phyloP scores from a whole-genome alignment of 2,113 vertebrate genomes.

The Diphyllodes magnificus region DNA sequence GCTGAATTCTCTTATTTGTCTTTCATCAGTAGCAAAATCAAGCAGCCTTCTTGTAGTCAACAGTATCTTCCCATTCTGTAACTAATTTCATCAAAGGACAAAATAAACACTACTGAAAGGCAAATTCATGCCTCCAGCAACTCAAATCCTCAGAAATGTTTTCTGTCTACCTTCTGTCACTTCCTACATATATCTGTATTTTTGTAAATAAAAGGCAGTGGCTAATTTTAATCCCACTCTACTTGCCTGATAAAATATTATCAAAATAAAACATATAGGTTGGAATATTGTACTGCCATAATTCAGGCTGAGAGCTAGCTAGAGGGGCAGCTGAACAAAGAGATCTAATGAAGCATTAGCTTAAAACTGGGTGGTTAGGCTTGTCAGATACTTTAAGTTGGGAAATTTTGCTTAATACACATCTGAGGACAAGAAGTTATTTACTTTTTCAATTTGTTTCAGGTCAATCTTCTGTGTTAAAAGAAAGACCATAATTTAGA shows the following conservation, averaged over 20 bases:
- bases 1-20: conserved; percentile 62
- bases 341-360: conserved; percentile 78
- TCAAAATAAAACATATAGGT: conserved; percentile 48
- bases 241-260: conserved; percentile 56
- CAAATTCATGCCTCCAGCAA: conserved; percentile 66
- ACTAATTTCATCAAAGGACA: conserved; percentile 70
- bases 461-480: conserved; percentile 75
- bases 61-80: conserved; percentile 56
- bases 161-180: conserved; percentile 57
- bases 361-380: conserved; percentile 77
- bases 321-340: conserved; percentile 78
- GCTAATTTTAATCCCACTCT: conserved; percentile 61
- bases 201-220: conserved; percentile 61
- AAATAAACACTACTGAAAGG: conserved; percentile 61
- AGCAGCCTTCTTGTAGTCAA: conserved; percentile 60
- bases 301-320: conserved; percentile 75
- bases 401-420: conserved; percentile 73
- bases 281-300: conserved; percentile 67
- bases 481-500: conserved; percentile 76
- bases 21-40: conserved; percentile 66
- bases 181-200: conserved; percentile 45
- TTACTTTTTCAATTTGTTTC: conserved; percentile 78
- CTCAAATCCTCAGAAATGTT: conserved; percentile 55
- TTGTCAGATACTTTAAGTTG: conserved; percentile 77
- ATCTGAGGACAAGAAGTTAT: conserved; percentile 70